Base-by-base conservation (phyloP, 2,888 invertebrate genomes). In the Cantharis lateralis region DNA sequence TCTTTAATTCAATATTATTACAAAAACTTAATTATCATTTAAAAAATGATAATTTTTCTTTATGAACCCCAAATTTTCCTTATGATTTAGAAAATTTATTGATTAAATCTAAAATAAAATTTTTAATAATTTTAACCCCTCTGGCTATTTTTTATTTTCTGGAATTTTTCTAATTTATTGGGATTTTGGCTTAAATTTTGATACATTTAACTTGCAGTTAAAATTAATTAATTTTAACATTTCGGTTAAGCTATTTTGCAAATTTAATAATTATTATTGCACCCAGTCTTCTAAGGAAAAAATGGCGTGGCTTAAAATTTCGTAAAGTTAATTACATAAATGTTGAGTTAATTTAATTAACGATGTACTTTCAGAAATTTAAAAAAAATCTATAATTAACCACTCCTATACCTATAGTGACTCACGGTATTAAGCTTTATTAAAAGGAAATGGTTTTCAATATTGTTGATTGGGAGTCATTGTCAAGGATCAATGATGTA, bases 401-500 rank as follows among this genome's bases (percentile, higher is more conserved):
- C 48, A 48, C 48, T 48, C 48, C 48, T 48, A 48, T 48, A 48
- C 48, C 32, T 48, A 48, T 48, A 48, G 48, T 48, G 48, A 48
- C 48, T 48, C 48, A 48, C 48, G 7, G 48, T 48, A 48, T 48
- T 48, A 48, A 48, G 48, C 48, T 48, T 48, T n/a, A 48, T 28
- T 69, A 74, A 72, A 72, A 68, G 74, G 74, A 74, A 74, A 74
- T 74, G 69, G 74, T 62, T 70, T 72, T 48, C 70, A 66, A 62
- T 71, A 70, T 71, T 70, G 69, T 24, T 66, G 75, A 75, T 75
- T 73, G 70, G 66, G 61, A 71, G 70, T 75, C 75, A 75, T 75
- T 75, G 75, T 75, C 75, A 75, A 75, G 75, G 75, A 70, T 71
- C 75, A 62, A 32, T 75, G 75, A 75, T 75, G 75, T 71, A 75